phyloP scores from a whole-genome alignment of 1,140 invertebrate species.

The Cotesia vestalis region DNA sequence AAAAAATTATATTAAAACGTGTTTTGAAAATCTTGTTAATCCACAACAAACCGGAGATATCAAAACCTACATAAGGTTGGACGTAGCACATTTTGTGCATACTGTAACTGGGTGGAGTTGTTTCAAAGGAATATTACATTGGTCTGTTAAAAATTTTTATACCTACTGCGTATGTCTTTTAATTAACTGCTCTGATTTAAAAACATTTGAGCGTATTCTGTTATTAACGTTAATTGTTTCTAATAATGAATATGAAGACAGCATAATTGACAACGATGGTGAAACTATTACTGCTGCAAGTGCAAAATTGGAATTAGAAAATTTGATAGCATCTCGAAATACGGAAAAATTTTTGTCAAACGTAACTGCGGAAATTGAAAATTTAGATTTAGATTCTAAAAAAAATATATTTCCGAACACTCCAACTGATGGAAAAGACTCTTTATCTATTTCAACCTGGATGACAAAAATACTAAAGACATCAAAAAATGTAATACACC shows the following conservation, averaged over 20 bases:
- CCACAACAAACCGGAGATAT: background rate
- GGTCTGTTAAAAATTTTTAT: background rate
- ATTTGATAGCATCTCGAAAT: background rate
- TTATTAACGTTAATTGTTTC: slow-evolving; percentile 3
- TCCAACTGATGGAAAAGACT: background rate
- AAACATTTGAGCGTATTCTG: slow-evolving; percentile 1
- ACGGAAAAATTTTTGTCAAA: background rate
- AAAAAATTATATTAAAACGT: background rate
- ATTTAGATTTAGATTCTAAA: background rate
- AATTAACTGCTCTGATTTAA: background rate
- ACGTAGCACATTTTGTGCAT: slow-evolving; percentile 4
- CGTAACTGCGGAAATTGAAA: background rate
- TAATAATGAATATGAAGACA: background rate
- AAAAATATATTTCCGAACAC: background rate
- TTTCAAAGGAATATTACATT: background rate
- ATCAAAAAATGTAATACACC: slow-evolving; percentile 1
- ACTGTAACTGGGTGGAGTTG: background rate
- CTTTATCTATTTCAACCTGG: slow-evolving; percentile 2
- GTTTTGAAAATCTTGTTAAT: slow-evolving; percentile 8
- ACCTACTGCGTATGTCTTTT: background rate
- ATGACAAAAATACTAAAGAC: background rate
- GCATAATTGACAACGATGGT: background rate
- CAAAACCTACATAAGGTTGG: slow-evolving; percentile 5
- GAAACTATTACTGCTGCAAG: background rate
- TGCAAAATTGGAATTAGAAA: slow-evolving; percentile 5